Base-by-base conservation (phyloP, 2,113 vertebrate species). In the Cyphomyrus plagiostoma region DNA sequence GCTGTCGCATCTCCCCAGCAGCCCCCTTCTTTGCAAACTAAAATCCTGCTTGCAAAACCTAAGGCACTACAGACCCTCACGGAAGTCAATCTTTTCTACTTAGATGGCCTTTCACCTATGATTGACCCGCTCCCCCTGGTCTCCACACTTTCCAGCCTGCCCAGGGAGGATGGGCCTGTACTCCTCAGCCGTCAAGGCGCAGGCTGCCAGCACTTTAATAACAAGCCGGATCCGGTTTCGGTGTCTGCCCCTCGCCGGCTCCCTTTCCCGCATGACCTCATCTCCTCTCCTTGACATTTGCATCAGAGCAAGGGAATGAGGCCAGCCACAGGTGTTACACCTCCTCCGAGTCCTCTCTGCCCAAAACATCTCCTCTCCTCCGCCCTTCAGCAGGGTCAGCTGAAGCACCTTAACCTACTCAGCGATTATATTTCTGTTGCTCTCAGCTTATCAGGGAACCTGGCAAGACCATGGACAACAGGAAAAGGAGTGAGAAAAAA, bases 251-350 rank as follows among this genome's bases (percentile, higher is more conserved):
- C 91, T 95, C 9, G 91, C 91, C 94, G 90, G 90, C 93, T 95
- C 93, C 66, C 88, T 91, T 93, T 97, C 95, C 39, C 86, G 96
- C 95, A 97, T 97, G 96, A 98, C 96, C 96, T 98, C 97, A 98
- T 95, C 94, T 95, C 93, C 96, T 96, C 96, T 96, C 96, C 82
- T 93, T 94, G 95, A 95, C 95, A 93, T 96, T 97, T 96, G 96
- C 96, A 96, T 97, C 96, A 98, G 94, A 93, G 93, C 87, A 91
- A 90, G 93, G 87, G 91, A 96, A 97, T 96, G 96, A 96, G 93
- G 95, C 93, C 94, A 94, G 95, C 95, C 92, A 90, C 95, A 97
- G 97, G 96, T 97, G 96, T 95, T 93, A 94, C 88, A 56, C 93
- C 92, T 94, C 94, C 94, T 94, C 94, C 94, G 94, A 94, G 94